Evolutionary conservation across 1,140 invertebrate species (phyloP).

Genomic region (Cheumatopsyche charites): DNA sequence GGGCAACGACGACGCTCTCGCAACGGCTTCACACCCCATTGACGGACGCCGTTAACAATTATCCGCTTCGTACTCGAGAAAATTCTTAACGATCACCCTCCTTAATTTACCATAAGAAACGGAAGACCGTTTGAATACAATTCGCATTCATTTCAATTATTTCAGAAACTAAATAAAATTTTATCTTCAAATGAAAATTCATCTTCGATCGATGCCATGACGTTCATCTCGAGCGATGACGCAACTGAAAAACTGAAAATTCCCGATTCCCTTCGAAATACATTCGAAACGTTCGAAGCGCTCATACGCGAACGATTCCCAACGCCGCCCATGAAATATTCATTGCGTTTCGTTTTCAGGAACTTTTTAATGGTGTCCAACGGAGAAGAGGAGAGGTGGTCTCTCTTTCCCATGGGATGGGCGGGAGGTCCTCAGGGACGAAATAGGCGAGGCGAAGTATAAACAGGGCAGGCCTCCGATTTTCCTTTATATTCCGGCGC

Average conservation of each 20-base stretch:
- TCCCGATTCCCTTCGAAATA: neutral
- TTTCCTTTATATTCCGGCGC: neutral
- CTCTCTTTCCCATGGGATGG: no score
- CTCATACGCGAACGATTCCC: neutral
- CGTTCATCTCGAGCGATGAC: no score
- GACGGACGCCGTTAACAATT: neutral
- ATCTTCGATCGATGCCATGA: no score
- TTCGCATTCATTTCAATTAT: no score
- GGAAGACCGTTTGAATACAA: no score
- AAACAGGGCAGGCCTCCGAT: constrained; percentile 20
- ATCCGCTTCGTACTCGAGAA: no score
- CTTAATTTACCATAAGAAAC: no score
- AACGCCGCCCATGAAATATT: constrained; percentile 27
- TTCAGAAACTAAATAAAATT: no score
- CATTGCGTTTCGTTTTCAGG: constrained; percentile 24
- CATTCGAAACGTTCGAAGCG: neutral
- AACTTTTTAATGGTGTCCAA: constrained; percentile 33
- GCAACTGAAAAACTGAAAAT: no score
- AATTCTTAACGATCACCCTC: no score
- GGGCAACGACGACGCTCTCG: neutral
- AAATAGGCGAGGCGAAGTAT: constrained; percentile 21
- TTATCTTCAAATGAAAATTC: no score
- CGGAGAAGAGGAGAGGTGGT: no score
- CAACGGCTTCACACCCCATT: constrained; percentile 16
- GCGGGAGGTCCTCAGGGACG: constrained; percentile 1